Evolutionary conservation across 2,797 vertebrate genomes (phyloP).

Genomic region (Ispidina picta): DNA sequence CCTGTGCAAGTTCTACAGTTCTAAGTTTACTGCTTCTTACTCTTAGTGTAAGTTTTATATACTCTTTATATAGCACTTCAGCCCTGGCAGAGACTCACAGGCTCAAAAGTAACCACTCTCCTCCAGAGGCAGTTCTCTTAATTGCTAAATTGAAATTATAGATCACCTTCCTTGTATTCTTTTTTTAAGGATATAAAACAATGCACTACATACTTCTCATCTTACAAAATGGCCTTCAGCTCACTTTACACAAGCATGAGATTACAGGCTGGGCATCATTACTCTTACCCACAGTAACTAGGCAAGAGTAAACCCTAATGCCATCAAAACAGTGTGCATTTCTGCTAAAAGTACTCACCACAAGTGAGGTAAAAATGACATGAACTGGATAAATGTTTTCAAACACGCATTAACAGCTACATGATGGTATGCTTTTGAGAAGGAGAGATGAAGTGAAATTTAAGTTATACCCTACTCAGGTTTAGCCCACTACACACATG

Average conservation of each 20-base stretch:
- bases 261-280: not conserved
- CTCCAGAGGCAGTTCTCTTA: not conserved
- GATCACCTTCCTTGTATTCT: not conserved
- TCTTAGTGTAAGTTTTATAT: not conserved
- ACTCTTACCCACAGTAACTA: not conserved
- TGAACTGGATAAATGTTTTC: not conserved
- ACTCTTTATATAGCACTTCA: not conserved
- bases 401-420: not conserved
- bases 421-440: not conserved
- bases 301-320: not conserved
- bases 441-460: not conserved
- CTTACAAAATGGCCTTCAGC: not conserved
- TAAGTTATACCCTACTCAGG: not conserved
- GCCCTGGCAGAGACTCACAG: not conserved
- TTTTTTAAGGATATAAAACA: not conserved
- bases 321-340: not conserved
- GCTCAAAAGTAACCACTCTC: fast-evolving
- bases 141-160: not conserved
- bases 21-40: not conserved
- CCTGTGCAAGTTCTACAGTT: not conserved
- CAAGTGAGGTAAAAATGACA: not conserved
- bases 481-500: not conserved
- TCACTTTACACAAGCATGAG: not conserved
- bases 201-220: not conserved
- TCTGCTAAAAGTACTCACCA: not conserved